A percentile compares a stretch with the other conserved stretches of the same genome.
Evolutionary conservation across 2,113 vertebrate species (phyloP).

Genomic region (Bagarius yarrelli): DNA sequence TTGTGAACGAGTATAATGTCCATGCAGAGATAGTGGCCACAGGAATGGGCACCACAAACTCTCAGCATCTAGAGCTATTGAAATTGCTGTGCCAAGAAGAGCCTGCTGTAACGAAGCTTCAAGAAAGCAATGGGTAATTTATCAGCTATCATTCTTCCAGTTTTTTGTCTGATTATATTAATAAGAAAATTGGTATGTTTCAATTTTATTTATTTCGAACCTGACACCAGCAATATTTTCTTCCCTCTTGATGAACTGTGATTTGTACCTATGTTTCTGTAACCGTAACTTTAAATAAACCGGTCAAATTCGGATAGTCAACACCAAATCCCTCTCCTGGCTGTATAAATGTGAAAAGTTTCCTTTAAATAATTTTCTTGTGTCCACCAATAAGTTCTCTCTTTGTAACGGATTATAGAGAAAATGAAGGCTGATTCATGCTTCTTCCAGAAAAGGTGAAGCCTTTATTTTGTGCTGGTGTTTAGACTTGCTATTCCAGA

Average conservation of each 20-base stretch:
- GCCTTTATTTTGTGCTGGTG: neutral
- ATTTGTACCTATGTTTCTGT: neutral
- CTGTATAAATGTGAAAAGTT: neutral
- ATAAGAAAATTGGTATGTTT: neutral
- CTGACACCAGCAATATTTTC: neutral
- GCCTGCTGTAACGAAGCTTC: neutral
- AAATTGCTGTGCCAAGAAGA: slow-evolving; percentile 60
- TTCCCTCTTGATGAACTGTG: neutral
- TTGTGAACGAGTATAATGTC: slow-evolving; percentile 81
- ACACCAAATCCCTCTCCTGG: neutral
- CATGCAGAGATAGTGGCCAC: slow-evolving; percentile 79
- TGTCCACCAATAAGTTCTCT: neutral
- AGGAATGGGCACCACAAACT: slow-evolving; percentile 81
- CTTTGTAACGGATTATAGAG: neutral
- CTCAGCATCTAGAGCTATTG: slow-evolving; percentile 74
- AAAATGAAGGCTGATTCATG: neutral
- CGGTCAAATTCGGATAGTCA: neutral
- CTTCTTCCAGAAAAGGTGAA: neutral
- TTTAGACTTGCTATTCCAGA: neutral
- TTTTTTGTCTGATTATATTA: neutral
- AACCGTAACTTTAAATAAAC: neutral
- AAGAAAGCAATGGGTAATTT: slow-evolving; percentile 35
- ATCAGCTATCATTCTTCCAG: neutral
- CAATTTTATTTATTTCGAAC: neutral
- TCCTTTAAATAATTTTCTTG: neutral